phyloP scores from a whole-genome alignment of 2,888 invertebrate species.

The Melanostoma scalare region DNA sequence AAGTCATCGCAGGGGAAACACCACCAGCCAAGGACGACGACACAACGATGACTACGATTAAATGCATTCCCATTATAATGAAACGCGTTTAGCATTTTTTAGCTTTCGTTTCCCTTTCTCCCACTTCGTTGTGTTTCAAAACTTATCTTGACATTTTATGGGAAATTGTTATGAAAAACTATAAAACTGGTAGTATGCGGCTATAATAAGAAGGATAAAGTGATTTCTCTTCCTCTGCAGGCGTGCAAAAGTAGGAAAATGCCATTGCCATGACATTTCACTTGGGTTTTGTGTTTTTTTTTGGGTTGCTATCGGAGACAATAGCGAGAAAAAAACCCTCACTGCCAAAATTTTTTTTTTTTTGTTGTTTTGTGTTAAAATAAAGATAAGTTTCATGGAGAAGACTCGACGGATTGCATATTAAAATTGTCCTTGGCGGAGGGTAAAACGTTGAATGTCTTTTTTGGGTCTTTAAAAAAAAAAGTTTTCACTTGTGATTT shows the following conservation, averaged over 20 bases:
- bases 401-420: neutral
- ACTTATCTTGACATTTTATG: conserved; percentile 62
- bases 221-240: conserved; percentile 8
- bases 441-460: neutral
- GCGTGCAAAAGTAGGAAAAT: conserved; percentile 3
- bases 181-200: conserved; percentile 49
- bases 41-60: conserved; percentile 28
- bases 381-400: neutral
- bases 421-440: conserved; percentile 1
- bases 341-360: neutral
- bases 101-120: neutral
- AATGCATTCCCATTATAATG: conserved; percentile 46
- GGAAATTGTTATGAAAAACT: conserved; percentile 63
- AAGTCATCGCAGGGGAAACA: conserved; percentile 9
- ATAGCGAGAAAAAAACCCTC: neutral
- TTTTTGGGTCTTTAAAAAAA: neutral
- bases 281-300: neutral
- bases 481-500: conserved; percentile 40
- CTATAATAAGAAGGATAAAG: conserved; percentile 59
- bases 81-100: conserved; percentile 24
- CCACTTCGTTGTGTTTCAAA: neutral
- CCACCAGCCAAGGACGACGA: neutral
- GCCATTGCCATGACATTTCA: conserved; percentile 32
- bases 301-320: conserved; percentile 5
- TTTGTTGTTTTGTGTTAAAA: neutral